These are phyloP conservation scores for Drosophila kuntzei DNA, from an alignment of 2,888 invertebrate species.

Conservation along the genomic window DNA sequence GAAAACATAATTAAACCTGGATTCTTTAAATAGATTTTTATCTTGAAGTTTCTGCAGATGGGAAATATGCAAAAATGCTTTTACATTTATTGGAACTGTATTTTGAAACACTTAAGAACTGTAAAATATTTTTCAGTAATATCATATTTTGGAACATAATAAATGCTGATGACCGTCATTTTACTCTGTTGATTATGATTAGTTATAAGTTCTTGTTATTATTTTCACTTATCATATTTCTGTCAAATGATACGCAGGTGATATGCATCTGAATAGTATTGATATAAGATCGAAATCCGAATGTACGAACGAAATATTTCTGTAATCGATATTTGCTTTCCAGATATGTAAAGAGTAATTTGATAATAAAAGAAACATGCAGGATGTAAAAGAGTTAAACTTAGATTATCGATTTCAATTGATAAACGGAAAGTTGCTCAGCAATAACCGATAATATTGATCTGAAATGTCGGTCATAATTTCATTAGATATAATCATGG, in stretches of 20 bases:
- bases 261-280: neutral
- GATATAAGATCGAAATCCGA: neutral
- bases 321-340: neutral
- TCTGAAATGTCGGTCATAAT: neutral
- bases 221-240: neutral
- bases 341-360: neutral
- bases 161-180: neutral
- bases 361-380: no score
- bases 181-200: no score
- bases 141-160: neutral
- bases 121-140: neutral
- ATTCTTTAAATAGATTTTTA: neutral
- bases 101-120: neutral
- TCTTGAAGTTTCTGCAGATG: neutral
- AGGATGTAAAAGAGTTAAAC: neutral
- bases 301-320: neutral
- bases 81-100: neutral
- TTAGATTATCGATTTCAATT: no score
- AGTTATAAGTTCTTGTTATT: neutral
- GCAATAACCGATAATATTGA: no score
- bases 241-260: neutral
- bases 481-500: neutral
- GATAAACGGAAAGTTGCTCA: no score
- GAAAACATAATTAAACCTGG: neutral
- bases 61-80: neutral